phyloP scores from a whole-genome alignment of 2,797 vertebrate species.

The Nannoperca australis region DNA sequence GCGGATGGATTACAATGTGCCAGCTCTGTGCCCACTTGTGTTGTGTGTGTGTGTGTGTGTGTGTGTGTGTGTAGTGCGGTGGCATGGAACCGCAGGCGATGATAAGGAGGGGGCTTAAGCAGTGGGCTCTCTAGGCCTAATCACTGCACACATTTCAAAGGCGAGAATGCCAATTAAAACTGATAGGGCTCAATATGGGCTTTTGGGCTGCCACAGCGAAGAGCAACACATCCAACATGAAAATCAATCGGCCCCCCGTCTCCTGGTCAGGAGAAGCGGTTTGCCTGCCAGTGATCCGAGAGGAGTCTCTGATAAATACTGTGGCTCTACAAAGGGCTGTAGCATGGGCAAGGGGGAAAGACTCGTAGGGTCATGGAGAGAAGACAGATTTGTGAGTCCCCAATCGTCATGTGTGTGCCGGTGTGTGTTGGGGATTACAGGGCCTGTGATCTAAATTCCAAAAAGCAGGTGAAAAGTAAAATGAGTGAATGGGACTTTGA shows the following conservation, averaged over 20 bases:
- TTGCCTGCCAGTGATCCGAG: conserved; percentile 60
- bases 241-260: conserved; percentile 69
- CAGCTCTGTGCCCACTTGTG: conserved; percentile 1
- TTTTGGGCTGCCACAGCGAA: conserved; percentile 75
- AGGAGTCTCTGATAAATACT: conserved; percentile 62
- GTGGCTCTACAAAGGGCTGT: conserved; percentile 32
- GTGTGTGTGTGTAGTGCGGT: conserved; percentile 36
- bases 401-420: conserved; percentile 40
- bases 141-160: conserved; percentile 84
- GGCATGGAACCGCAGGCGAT: conserved; percentile 71
- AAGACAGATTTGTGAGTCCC: conserved; percentile 49
- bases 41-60: conserved; percentile 31
- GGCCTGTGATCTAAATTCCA: conserved; percentile 59
- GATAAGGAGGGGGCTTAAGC: conserved; percentile 79
- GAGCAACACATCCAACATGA: conserved; percentile 73
- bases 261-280: conserved; percentile 59
- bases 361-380: conserved; percentile 33
- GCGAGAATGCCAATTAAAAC: conserved; percentile 84
- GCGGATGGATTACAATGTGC: conserved; percentile 25
- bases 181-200: conserved; percentile 82
- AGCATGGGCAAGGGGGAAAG: conserved; percentile 25
- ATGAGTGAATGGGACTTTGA: conserved; percentile 12
- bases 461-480: conserved; percentile 45
- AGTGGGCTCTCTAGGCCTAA: conserved; percentile 75
- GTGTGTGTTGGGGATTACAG: conserved; percentile 47